Evolutionary conservation across 2,888 invertebrate species (phyloP), one percentile per base, ranked within the genome.

Genomic region (Adineta ricciae): DNA sequence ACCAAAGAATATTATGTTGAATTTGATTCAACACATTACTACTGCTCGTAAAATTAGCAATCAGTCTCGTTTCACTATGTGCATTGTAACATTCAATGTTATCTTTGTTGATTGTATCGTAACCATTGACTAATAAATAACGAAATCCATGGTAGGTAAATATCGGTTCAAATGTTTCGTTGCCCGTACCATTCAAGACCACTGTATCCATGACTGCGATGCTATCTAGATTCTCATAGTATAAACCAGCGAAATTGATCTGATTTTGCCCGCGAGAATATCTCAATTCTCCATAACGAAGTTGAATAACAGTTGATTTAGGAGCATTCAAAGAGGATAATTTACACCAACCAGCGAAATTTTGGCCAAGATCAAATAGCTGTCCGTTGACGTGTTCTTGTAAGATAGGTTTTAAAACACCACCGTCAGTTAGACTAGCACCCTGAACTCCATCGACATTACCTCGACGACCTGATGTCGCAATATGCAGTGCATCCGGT

Each of bases 121-220:
- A 78, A 16, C 78, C 78, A 78, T 78, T 78, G 1, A 78, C 78
- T 78, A 78, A 41, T 21, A 78, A 24, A 78, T 78, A 78, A 7
- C 78, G 78, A 41, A 78, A 78, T 2, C 78, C 78, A 78, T 78
- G 78, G 41, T 78, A 78, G 24, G 78, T 78, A 78, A 78, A 78
- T 32, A 78, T 24, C 8, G 78, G 78, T 78, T 78, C 78, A 41
- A 78, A 24, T 7, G 78, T 78, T 78, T 78, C 78, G 41, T 78
- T 78, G 21, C 41, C 78, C 19, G 78, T 24, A 21, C 78, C 78
- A 24, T 78, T 38, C 7, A 78, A 78, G n/a, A 78, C n/a, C 24
- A 78, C 21, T 38, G 78, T 78, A 41, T 78, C 78, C 21, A 24
- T 78, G 3, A 32, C 78, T 2, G 78, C 78, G 14, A 78, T 78